phyloP scores from a whole-genome alignment of 2,797 vertebrate species.

The Sebastes vulpes region DNA sequence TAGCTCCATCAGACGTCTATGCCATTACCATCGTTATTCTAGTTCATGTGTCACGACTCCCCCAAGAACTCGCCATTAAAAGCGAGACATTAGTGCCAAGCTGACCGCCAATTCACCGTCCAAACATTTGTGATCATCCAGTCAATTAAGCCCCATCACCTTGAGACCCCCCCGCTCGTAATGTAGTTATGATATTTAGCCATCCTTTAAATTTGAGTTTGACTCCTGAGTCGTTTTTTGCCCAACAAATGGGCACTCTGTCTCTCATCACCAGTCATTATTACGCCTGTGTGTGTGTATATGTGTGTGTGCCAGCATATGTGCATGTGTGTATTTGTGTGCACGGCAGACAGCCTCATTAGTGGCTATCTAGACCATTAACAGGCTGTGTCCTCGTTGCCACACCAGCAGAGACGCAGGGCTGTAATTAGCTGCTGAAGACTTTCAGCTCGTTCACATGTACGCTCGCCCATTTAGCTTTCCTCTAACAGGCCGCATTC shows the following conservation, averaged over 20 bases:
- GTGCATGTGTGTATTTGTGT: background rate
- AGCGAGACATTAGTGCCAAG: background rate
- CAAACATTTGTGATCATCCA: slow-evolving; percentile 30
- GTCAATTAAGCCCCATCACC: slow-evolving; percentile 42
- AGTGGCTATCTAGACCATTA: slow-evolving; percentile 68
- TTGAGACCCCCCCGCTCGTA: slow-evolving; percentile 11
- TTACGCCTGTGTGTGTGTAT: background rate
- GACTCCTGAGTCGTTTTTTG: slow-evolving; percentile 38
- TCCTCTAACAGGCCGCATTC: slow-evolving; percentile 21
- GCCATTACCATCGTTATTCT: background rate
- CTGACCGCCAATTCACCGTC: background rate
- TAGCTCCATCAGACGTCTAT: background rate
- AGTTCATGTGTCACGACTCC: background rate
- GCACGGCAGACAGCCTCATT: slow-evolving; percentile 61
- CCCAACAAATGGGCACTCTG: slow-evolving; percentile 52
- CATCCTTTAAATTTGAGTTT: slow-evolving; percentile 45
- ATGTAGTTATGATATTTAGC: slow-evolving; percentile 51
- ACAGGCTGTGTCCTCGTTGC: slow-evolving; percentile 52
- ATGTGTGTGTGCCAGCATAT: background rate
- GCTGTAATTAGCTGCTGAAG: slow-evolving; percentile 62
- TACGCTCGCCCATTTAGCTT: slow-evolving; percentile 43
- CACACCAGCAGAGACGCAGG: slow-evolving; percentile 43
- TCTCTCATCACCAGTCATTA: slow-evolving; percentile 61
- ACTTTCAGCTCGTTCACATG: slow-evolving; percentile 45
- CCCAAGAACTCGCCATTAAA: background rate